Conservation (phyloP, 2,888 invertebrate species). For the Orchesellides sinensis region DNA sequence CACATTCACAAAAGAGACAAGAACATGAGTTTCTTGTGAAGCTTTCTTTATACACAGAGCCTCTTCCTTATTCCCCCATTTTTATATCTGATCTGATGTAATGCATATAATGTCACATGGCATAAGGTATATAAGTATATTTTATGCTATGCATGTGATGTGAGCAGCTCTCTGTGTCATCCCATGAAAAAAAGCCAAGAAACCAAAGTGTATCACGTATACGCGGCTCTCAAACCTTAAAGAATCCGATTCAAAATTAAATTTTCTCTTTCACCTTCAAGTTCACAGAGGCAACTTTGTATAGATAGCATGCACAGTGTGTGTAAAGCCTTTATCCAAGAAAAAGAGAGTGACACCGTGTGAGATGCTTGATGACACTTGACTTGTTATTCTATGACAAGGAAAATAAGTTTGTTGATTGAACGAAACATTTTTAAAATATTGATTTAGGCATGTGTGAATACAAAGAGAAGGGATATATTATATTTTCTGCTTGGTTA, state of each 20-base stretch:
- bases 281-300: too few species aligned
- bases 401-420: slow-evolving; percentile 49
- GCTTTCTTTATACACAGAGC: not conserved
- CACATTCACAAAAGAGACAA: slow-evolving; percentile 33
- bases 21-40: too few species aligned
- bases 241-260: slow-evolving; percentile 48
- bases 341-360: slow-evolving; percentile 26
- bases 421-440: slow-evolving; percentile 28
- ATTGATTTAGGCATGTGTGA: slow-evolving; percentile 3
- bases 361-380: slow-evolving; percentile 48
- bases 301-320: not conserved
- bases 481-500: too few species aligned
- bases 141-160: slow-evolving; percentile 1
- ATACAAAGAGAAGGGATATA: too few species aligned
- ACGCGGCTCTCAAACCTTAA: slow-evolving; percentile 3
- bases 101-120: not conserved
- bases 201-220: slow-evolving; percentile 7
- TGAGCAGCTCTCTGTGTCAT: not conserved
- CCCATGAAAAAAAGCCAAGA: not conserved
- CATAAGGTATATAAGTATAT: not conserved
- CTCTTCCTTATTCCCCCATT: slow-evolving; percentile 2
- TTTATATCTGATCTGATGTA: not conserved
- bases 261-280: slow-evolving; percentile 8
- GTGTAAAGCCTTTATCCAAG: too few species aligned
- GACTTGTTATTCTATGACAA: slow-evolving; percentile 45